Evolutionary conservation across 2,888 invertebrate genomes (phyloP), one percentile per base, ranked within the genome.

Genomic region (Sipunculus nudus): DNA sequence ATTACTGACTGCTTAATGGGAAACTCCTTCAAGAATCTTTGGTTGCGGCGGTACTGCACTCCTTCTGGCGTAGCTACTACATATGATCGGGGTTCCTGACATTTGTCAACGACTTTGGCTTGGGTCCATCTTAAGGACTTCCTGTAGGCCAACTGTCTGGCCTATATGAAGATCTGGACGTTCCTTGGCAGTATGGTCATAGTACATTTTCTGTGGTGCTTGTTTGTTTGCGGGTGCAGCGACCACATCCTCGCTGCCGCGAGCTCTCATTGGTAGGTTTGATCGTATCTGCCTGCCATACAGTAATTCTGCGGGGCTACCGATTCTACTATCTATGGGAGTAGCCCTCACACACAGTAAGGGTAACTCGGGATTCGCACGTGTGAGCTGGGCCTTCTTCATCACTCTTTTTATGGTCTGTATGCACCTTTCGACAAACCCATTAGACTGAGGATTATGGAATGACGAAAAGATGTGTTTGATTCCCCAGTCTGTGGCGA

Each of bases 381-480:
- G n/a, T 6, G 29, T 6, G 5, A 13, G 6, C 8, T 8, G 6
- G 23, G 26, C 13, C 26, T 41, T 53, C 26, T 21, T 41, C 26
- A 43, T 6, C 8, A 41, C 47, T 10, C 23, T 28, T 25, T 47
- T 54, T 13, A 54, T 46, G 4, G 46, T 47, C 4, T n/a, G 10
- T 4, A 54, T 46, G 5, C 19, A 47, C 21, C 46, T 45, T 31
- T 54, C 54, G 31, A 32, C 32, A 23, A 46, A 54, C n/a, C 54
- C 54, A 31, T 54, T 54, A 21, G 16, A 19, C 23, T 54, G n/a
- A 8, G 53, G 53, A 21, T 23, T 41, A 6, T 41, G 8, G 5
- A 41, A 25, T 25, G 28, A 26, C n/a, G 45, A 47, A 21, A 46
- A 47, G n/a, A 31, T 54, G 54, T 54, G 54, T 6, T 28, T 47